Base-by-base conservation (phyloP, 2,797 vertebrate species). In the Pogoniulus pusillus region DNA sequence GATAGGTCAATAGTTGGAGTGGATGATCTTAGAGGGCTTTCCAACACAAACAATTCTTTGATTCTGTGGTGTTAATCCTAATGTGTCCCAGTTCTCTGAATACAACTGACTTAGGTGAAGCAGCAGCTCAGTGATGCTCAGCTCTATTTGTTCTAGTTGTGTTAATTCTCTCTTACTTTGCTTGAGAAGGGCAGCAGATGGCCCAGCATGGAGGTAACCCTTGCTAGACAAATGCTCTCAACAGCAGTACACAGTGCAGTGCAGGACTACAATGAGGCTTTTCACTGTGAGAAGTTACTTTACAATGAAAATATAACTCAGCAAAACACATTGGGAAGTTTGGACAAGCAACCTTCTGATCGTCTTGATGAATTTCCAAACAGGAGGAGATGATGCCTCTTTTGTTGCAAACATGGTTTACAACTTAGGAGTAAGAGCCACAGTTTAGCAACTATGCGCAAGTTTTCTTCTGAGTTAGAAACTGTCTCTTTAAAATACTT, bases 391-490 rank as follows among this genome's bases (percentile, higher is more conserved):
- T 45, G 43, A 45, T 45, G 43, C 43, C 43, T 45, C n/a, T n/a
- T n/a, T n/a, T n/a, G n/a, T 58, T 58, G 24, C 8, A 73, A 60
- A 59, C 4, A 49, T 16, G 17, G 64, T 27, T 13, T 45, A 19
- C 43, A 45, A 45, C 43, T 45, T 45, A 45, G 43, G 43, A 45
- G 43, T 18, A 45, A 75, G 6, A 45, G 34, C 9, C 66, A n/a
- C 32, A 58, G 41, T 49, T 51, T 85, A 63, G 6, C 34, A 85
- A n/a, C 35, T n/a, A 24, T 12, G 16, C 22, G 43, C 5, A 78
- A 16, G 59, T 82, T 82, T 39, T 80, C 51, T 43, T 87, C 90
- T 91, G 74, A 77, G 47, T 73, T 85, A 65, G 47, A 88, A 81
- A 88, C 64, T 81, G 7, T 47, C 47, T 49, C 20, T 24, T 49